Base-by-base conservation (phyloP, 2,113 vertebrate species). In the Pygoscelis antarcticus region DNA sequence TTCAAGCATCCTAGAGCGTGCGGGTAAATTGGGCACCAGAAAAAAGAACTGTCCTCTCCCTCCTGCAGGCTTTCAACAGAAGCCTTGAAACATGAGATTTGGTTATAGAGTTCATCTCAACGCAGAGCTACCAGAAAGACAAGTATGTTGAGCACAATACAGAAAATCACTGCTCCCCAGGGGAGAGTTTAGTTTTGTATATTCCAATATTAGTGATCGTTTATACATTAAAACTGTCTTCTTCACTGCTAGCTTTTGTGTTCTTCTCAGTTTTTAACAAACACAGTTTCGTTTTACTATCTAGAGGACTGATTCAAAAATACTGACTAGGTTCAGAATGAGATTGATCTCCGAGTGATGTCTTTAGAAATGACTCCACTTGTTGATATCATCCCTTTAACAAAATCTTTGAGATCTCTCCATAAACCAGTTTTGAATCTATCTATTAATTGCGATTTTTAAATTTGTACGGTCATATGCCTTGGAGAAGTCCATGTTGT, bases 71-170 rank as follows among this genome's bases (percentile, higher is more conserved):
- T 85, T 25, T 93, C 91, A 80, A 65, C 90, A 90, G 87, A 94
- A 91, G 84, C 78, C 78, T 83, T 87, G 82, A 90, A 95, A 96
- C 57, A 65, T 57, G 78, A 95, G 87, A 90, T 77, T 69, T 80
- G 75, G 30, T 84, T 79, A 30, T 57, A 86, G 70, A 79, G 44
- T 76, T 83, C 60, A 69, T 65, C 78, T 89, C 90, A 64, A 32
- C 70, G 78, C 87, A 94, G 84, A 90, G 70, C 81, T 83, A 83
- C 7, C 13, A 93, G 78, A 49, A 87, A 72, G 49, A 91, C 22
- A 38, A 89, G 38, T 36, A 29, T 32, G 27, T 72, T 76, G 87
- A 94, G 25, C 30, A 61, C 20, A 68, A 49, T 29, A 29, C 44
- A 85, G 61, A 78, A 91, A 76, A 71, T 16, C 46, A 32, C 18